Evolutionary conservation across 2,888 invertebrate species (phyloP), one percentile per base, ranked within the genome.

Genomic region (Lamproptera curius): DNA sequence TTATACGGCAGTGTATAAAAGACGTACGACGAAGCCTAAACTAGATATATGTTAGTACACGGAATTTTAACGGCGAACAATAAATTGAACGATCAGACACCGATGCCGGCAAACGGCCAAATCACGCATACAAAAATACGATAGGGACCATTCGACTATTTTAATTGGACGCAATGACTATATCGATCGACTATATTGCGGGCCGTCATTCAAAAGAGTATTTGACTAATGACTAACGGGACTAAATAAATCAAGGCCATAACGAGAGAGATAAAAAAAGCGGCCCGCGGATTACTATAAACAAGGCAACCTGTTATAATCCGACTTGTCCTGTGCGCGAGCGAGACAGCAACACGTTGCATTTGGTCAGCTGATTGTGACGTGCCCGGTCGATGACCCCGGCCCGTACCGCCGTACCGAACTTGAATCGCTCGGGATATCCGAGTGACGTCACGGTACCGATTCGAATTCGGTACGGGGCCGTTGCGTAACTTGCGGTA

Each of bases 381-480:
- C 84, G 84, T 84, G 82, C 82, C 61, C 60, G 82, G 80, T 72
- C 79, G 66, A 45, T 68, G 80, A 79, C 77, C 83, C 61, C 38
- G 43, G 50, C 54, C 59, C 61, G 60, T 52, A 57, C 54, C 57
- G 56, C 54, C 63, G 61, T 66, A 46, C 34, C 45, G 50, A 50
- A 46, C 55, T 56, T 55, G 54, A 53, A 52, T 54, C 49, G 54
- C 50, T 53, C 51, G 54, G 58, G 58, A 58, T 55, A 56, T 58
- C 63, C 55, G 48, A 46, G 61, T 73, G 74, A 78, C 75, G 77
- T 78, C 76, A 76, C 58, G 40, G 39, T 36, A 48, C 49, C 40
- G 49, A 49, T 44, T 49, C 40, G 40, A 49, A 49, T 49, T 49
- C 44, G 49, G 49, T 44, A 36, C 40, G 40, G 20, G 34, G 35